Base-by-base conservation (phyloP, 2,797 vertebrate genomes). In the Argentina silus region DNA sequence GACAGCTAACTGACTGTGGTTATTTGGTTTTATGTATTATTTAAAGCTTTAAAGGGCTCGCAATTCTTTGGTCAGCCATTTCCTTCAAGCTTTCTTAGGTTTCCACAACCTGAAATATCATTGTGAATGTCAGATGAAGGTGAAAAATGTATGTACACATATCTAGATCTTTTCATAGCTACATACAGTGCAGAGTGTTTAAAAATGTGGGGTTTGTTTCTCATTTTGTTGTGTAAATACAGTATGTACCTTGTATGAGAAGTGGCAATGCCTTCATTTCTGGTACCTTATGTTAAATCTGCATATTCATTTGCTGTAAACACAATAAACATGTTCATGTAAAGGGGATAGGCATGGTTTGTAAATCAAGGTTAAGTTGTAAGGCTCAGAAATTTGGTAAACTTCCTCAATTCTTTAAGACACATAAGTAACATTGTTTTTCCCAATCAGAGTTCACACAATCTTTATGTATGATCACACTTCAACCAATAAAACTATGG, bases 11-110 rank as follows among this genome's bases (percentile, higher is more conserved):
- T 75, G 63, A 70, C 68, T 51, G 74, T 56, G 36, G 55, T 77
- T 55, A 81, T 90, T 92, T 88, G 88, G 80, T 72, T 82, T 73
- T 57, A 64, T 75, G 19, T 94, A 94, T 94, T 95, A 91, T 96
- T 97, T 96, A 95, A 96, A 96, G 96, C 93, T 90, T 96, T 88
- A 95, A 96, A 93, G 92, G 93, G 95, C 95, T 96, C 93, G 91
- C 81, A 75, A 70, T 87, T 81, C 91, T 78, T 91, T 86, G 92
- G 92, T 95, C 90, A 93, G 90, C 87, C 86, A 76, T 85, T 61
- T 75, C 75, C 84, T 78, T 82, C 77, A 43, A 9, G 69, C 81
- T 78, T 78, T 81, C 80, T 88, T 78, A 76, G 78, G 48, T 77
- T 90, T 88, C 84, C 86, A 86, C 80, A 88, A 93, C 87, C 87